phyloP scores from a whole-genome alignment of 2,797 vertebrate species.

The Chaetophractus vellerosus region DNA sequence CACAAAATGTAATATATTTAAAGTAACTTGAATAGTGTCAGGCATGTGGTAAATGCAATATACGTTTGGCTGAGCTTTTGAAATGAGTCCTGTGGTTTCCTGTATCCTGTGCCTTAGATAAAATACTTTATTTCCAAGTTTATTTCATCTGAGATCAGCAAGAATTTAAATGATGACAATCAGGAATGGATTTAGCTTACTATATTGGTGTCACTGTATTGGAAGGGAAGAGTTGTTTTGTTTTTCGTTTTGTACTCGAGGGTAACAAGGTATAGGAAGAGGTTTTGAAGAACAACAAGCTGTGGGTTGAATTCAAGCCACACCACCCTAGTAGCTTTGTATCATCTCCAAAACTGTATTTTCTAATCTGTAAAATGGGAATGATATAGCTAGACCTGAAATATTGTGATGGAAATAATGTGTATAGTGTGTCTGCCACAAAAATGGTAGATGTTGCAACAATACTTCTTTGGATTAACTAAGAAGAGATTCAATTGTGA shows the following conservation, averaged over 20 bases:
- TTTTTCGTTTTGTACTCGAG: neutral
- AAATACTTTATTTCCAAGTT: constrained; percentile 7
- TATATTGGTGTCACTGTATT: neutral
- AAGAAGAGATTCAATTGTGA: neutral
- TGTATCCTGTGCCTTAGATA: neutral
- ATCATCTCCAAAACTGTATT: neutral
- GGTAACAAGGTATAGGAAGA: neutral
- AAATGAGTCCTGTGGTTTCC: neutral
- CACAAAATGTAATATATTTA: neutral
- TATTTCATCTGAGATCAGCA: neutral
- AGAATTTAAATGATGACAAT: constrained; percentile 44
- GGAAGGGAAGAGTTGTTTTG: neutral
- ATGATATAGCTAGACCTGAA: neutral
- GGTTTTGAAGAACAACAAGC: neutral
- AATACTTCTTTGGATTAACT: neutral
- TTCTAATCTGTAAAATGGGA: neutral
- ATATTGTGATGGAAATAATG: neutral
- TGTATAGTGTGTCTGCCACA: neutral
- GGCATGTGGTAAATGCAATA: neutral
- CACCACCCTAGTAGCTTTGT: neutral
- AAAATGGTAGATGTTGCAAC: neutral
- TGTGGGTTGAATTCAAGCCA: constrained; percentile 2
- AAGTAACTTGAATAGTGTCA: neutral
- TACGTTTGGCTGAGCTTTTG: neutral
- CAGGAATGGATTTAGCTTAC: neutral